Base-by-base conservation (phyloP, 2,113 vertebrate species). In the Brachyhypopomus occidentalis region DNA sequence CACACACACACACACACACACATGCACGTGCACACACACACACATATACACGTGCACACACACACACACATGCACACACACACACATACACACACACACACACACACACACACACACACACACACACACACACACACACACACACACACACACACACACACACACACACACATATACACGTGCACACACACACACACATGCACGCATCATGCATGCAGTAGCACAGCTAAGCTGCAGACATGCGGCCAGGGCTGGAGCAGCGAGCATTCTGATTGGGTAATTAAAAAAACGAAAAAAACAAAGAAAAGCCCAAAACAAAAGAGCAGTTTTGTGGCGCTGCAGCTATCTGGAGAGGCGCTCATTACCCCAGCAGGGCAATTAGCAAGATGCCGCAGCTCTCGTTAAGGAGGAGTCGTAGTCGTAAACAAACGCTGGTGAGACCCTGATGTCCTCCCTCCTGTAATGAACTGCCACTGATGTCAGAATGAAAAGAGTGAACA, bases 301-400 rank as follows among this genome's bases (percentile, higher is more conserved):
- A 63, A 90, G 72, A 34, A 64, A 55, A 38, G 27, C 80, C 87
- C 86, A 82, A 87, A 91, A 92, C 90, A 92, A 92, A 92, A 90
- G 84, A 91, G 87, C 77, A 83, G 86, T 91, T 92, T 91, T 90
- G 89, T 88, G 87, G 89, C 84, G 86, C 87, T 86, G 87, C 83
- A 73, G 86, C 89, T 90, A 92, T 90, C 90, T 89, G 87, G 87
- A 87, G 89, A 92, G 90, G 87, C 86, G 82, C 92, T 92, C 93
- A 91, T 93, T 93, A 93, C 91, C 91, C 85, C 91, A 89, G 91
- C 91, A 88, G 91, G 89, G 87, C 93, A 93, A 94, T 93, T 93
- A 94, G 91, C 91, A 91, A 92, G 91, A 93, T 92, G 92, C 91
- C 84, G 91, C 91, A 92, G 87, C 89, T 88, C 91, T 92, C 90